Percentiles rank a stretch among this genome's conserved stretches.
These are phyloP conservation scores for Ichneumon xanthorius DNA, from an alignment of 2,888 invertebrate genomes.

Conservation along the genomic window DNA sequence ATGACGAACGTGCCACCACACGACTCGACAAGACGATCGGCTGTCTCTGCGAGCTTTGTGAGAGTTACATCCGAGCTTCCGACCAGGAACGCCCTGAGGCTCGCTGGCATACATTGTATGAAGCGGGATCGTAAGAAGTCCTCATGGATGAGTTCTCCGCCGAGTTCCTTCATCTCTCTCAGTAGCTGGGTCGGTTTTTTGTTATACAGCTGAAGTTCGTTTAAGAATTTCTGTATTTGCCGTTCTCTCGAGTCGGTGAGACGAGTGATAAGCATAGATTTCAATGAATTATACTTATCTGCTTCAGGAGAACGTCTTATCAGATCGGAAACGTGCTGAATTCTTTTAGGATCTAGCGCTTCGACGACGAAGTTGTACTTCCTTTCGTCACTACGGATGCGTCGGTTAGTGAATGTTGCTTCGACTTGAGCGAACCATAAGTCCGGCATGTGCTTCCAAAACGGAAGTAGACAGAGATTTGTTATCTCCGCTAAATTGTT, in stretches of 20 bases:
- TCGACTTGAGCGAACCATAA: slow-evolving; percentile 67
- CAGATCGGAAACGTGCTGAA: slow-evolving; percentile 63
- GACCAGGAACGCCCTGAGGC: slow-evolving; percentile 21
- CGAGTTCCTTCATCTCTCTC: slow-evolving; percentile 61
- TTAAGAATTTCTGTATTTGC: slow-evolving; percentile 55
- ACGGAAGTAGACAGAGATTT: slow-evolving; percentile 38
- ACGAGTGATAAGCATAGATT: slow-evolving; percentile 55
- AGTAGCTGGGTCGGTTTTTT: slow-evolving; percentile 67
- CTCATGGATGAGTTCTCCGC: slow-evolving; percentile 50
- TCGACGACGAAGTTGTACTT: slow-evolving; percentile 61
- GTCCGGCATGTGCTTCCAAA: slow-evolving; percentile 58
- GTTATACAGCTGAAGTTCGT: slow-evolving; percentile 59
- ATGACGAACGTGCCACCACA: slow-evolving; percentile 3
- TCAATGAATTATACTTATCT: slow-evolving; percentile 57
- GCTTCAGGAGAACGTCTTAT: slow-evolving; percentile 39
- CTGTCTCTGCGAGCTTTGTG: slow-evolving; percentile 46
- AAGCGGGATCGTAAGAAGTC: slow-evolving; percentile 65
- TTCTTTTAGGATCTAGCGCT: slow-evolving; percentile 45
- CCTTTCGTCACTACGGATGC: slow-evolving; percentile 38
- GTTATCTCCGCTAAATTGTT: not conserved
- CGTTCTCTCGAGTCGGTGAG: slow-evolving; percentile 60
- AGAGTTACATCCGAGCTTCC: slow-evolving; percentile 24
- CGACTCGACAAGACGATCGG: slow-evolving; percentile 50
- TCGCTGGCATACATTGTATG: slow-evolving; percentile 55
- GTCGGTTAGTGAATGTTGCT: slow-evolving; percentile 47